Conservation (phyloP, 2,888 invertebrate genomes). For the Strigamia crassipes region DNA sequence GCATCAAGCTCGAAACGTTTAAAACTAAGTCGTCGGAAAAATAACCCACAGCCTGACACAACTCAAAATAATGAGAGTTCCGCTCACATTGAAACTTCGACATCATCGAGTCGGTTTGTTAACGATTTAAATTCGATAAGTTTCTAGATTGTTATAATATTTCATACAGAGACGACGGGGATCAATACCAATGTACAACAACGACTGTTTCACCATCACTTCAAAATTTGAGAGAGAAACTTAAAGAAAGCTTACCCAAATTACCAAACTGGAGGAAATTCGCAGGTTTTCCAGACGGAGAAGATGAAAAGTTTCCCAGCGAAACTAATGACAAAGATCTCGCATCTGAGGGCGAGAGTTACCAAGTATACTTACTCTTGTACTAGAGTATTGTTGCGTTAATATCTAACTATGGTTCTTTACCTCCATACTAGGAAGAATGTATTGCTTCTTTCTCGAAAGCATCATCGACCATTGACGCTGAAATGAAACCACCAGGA, state of each 20-base stretch:
- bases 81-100: background rate
- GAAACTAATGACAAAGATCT: background rate
- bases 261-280: background rate
- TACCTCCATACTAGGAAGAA: background rate
- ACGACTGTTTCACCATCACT: background rate
- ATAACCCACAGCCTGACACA: background rate
- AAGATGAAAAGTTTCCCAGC: background rate
- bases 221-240: background rate
- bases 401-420: background rate
- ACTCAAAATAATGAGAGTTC: background rate
- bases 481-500: background rate
- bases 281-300: background rate
- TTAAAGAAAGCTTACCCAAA: background rate
- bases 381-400: background rate
- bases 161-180: background rate
- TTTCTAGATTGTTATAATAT: background rate
- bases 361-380: background rate
- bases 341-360: background rate
- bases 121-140: background rate
- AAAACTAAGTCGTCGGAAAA: constrained; percentile 12
- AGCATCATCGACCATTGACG: background rate
- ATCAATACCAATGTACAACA: background rate
- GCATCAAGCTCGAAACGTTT: background rate
- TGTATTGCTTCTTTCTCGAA: background rate
- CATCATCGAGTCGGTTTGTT: background rate